Evolutionary conservation across 2,888 invertebrate species (phyloP).

Genomic region (Coelinius sp.): DNA sequence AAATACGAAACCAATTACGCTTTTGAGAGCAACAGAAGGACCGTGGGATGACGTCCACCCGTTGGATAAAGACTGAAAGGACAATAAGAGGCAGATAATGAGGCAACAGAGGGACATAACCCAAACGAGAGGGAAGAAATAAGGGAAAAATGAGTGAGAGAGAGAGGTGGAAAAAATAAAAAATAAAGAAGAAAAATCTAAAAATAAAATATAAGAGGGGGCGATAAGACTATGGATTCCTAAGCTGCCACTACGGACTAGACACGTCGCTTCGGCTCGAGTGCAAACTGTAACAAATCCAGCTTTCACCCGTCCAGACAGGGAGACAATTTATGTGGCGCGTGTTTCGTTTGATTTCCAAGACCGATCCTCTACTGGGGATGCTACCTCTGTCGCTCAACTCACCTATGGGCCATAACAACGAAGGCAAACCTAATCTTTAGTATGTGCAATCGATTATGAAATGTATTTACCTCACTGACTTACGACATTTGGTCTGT

Average conservation of each 20-base stretch:
- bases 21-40: slow-evolving; percentile 13
- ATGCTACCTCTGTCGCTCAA: slow-evolving; percentile 28
- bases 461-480: slow-evolving; percentile 8
- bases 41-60: slow-evolving; percentile 25
- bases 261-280: slow-evolving; percentile 59
- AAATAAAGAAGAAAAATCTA: slow-evolving; percentile 25
- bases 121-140: slow-evolving; percentile 29
- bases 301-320: slow-evolving; percentile 69
- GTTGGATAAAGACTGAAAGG: slow-evolving; percentile 34
- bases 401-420: not conserved
- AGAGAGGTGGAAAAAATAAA: slow-evolving; percentile 47
- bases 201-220: slow-evolving; percentile 47
- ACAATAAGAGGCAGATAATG: slow-evolving; percentile 46
- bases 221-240: slow-evolving; percentile 48
- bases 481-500: not conserved
- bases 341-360: slow-evolving; percentile 66
- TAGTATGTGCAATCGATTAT: slow-evolving; percentile 12
- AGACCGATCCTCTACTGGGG: slow-evolving; percentile 55
- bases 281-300: slow-evolving; percentile 71
- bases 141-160: too few relatives aligned
- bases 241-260: slow-evolving; percentile 52
- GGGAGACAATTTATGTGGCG: slow-evolving; percentile 70
- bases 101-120: slow-evolving; percentile 34
- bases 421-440: not conserved
- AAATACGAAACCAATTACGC: slow-evolving; percentile 15